Evolutionary conservation across 2,797 vertebrate genomes (phyloP).

Genomic region (Nannoperca obscura): DNA sequence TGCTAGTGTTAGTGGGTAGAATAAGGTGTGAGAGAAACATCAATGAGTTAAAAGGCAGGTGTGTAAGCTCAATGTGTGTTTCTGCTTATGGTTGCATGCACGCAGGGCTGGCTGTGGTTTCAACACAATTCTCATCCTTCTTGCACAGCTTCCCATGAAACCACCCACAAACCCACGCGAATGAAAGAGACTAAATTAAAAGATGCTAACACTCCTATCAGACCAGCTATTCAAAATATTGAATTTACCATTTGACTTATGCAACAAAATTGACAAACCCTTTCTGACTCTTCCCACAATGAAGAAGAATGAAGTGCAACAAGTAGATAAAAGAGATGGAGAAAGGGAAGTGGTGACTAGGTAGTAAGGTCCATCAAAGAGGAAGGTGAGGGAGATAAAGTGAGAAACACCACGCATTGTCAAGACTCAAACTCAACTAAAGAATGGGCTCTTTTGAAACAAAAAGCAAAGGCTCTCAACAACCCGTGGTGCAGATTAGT

Average conservation of each 20-base stretch:
- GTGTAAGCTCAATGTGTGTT: conserved; percentile 2
- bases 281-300: background rate
- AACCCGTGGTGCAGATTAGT: background rate
- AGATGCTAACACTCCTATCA: conserved; percentile 9
- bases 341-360: conserved; percentile 38
- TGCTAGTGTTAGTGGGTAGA: conserved; percentile 3
- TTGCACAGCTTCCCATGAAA: conserved; percentile 60
- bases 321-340: conserved; percentile 45
- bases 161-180: conserved; percentile 44
- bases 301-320: conserved; percentile 20
- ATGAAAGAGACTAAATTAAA: conserved; percentile 46
- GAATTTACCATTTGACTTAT: conserved; percentile 2
- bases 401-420: conserved; percentile 9
- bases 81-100: conserved; percentile 23
- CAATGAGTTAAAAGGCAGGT: conserved; percentile 22
- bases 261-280: conserved; percentile 5
- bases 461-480: background rate
- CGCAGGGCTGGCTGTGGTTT: conserved; percentile 64
- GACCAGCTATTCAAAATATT: conserved; percentile 19
- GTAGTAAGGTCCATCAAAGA: conserved; percentile 36
- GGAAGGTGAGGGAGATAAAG: conserved; percentile 12
- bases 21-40: conserved; percentile 27
- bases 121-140: conserved; percentile 50
- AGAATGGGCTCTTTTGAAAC: background rate
- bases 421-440: background rate